Evolutionary conservation across 2,113 vertebrate genomes (phyloP).

Genomic region (Rattus rattus): DNA sequence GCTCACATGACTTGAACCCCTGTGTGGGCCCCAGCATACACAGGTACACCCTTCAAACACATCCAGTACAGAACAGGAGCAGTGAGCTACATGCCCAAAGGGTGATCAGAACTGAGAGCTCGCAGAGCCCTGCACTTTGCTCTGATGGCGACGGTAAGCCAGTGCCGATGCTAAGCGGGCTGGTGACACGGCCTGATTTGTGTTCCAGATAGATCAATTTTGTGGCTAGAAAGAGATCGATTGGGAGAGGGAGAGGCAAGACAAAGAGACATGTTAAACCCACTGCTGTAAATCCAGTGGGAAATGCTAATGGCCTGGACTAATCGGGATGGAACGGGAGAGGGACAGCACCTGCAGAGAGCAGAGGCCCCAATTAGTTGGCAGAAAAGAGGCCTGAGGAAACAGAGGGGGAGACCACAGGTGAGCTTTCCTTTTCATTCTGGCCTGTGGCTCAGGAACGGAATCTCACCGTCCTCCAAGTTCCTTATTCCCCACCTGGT

Average conservation of each 20-base stretch:
- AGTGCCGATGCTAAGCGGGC: background rate
- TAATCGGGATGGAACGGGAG: background rate
- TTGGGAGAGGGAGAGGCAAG: background rate
- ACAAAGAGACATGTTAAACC: conserved; percentile 7
- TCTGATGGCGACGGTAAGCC: background rate
- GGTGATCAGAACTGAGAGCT: background rate
- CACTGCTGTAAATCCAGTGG: background rate
- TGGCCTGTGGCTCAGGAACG: background rate
- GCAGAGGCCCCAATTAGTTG: background rate
- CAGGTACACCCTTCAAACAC: background rate
- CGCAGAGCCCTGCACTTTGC: background rate
- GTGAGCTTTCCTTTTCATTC: background rate
- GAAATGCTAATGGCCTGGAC: conserved; percentile 25
- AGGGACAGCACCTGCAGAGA: background rate
- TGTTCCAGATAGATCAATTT: conserved; percentile 43
- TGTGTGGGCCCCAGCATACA: background rate
- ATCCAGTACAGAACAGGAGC: background rate
- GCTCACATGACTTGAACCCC: background rate
- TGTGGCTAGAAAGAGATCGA: conserved; percentile 1
- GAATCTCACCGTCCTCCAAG: background rate
- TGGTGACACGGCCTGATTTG: background rate
- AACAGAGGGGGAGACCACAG: background rate
- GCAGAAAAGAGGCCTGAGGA: background rate
- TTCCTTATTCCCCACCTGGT: background rate
- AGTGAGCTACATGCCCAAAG: background rate